Base-by-base conservation (phyloP, 2,113 vertebrate species). In the Nibea coibor region DNA sequence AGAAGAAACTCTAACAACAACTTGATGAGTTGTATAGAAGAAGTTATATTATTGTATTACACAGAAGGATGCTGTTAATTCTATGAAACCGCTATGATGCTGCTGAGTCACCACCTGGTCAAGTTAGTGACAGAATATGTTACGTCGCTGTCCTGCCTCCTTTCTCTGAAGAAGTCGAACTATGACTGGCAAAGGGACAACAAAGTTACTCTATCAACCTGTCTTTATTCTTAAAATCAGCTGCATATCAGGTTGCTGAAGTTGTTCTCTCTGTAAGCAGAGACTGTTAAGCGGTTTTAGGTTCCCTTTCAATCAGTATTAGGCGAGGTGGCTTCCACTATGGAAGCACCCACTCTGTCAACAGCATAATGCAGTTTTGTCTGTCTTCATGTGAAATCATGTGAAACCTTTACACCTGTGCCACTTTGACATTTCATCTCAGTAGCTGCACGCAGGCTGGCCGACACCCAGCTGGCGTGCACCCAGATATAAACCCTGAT, bases 241-340 rank as follows among this genome's bases (percentile, higher is more conserved):
- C 68, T 81, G 24, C 48, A 62, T 75, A 75, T 76, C 73, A 43
- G 58, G 43, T 84, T 84, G 20, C 72, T 85, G 58, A 75, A 57
- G 66, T 75, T 26, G 42, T 59, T 72, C 43, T 86, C 70, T 67
- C 72, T 19, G 61, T 68, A 43, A 66, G 53, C 35, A 56, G 73
- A 80, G 11, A 65, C 64, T 61, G 31, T 43, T n/a, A 31, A 51
- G 11, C 75, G 19, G 57, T 84, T 82, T 65, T 43, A 72, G 24
- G 75, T 24, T 54, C 53, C 42, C 57, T 82, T 54, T 75, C 20
- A 61, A 47, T 84, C 85, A 80, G 86, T 87, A 83, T 91, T 87
- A 39, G 70, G 70, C 51, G 35, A 28, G 3, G 4, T 67, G 45
- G 70, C 61, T 61, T 74, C 57, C 68, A 61, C 24, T 14, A 20